phyloP scores from a whole-genome alignment of 1,140 invertebrate species.

The Delia radicum region DNA sequence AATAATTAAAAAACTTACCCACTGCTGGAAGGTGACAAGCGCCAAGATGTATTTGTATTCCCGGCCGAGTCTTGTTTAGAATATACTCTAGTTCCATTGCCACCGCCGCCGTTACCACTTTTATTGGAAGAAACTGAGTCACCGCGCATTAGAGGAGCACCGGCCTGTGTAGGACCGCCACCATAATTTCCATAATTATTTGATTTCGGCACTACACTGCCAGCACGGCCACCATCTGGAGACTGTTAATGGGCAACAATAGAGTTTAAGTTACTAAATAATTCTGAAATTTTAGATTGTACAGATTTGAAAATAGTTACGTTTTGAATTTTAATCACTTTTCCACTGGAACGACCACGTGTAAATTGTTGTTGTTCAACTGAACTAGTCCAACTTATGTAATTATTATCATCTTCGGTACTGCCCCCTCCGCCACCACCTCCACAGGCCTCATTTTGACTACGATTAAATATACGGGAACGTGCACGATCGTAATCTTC shows the following conservation, averaged over 20 bases:
- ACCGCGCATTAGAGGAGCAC: slow-evolving; percentile 57
- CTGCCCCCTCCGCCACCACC: background rate
- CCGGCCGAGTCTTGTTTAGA: slow-evolving; percentile 75
- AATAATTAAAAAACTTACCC: slow-evolving; percentile 69
- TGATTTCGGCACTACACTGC: slow-evolving; percentile 74
- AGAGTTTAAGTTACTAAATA: background rate
- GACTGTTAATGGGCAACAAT: background rate
- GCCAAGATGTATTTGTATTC: slow-evolving; percentile 66
- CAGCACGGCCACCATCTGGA: slow-evolving; percentile 46
- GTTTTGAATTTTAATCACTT: slow-evolving; percentile 52
- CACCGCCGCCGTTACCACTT: background rate
- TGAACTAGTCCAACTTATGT: slow-evolving; percentile 36
- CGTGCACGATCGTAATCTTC: slow-evolving; percentile 82
- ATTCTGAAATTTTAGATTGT: background rate
- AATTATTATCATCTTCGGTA: slow-evolving; percentile 35
- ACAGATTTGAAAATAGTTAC: slow-evolving; percentile 31
- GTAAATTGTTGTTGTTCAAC: slow-evolving; percentile 37
- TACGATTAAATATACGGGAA: slow-evolving; percentile 76
- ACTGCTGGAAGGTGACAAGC: slow-evolving; percentile 78
- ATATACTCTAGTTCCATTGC: slow-evolving; percentile 59
- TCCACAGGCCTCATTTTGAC: slow-evolving; percentile 42
- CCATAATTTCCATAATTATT: slow-evolving; percentile 78
- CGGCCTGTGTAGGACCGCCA: slow-evolving; percentile 56
- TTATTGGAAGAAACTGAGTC: slow-evolving; percentile 54
- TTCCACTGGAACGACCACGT: slow-evolving; percentile 42